These are phyloP conservation scores for Meteorus sp. DNA, from an alignment of 1,140 invertebrate genomes.

Conservation along the genomic window DNA sequence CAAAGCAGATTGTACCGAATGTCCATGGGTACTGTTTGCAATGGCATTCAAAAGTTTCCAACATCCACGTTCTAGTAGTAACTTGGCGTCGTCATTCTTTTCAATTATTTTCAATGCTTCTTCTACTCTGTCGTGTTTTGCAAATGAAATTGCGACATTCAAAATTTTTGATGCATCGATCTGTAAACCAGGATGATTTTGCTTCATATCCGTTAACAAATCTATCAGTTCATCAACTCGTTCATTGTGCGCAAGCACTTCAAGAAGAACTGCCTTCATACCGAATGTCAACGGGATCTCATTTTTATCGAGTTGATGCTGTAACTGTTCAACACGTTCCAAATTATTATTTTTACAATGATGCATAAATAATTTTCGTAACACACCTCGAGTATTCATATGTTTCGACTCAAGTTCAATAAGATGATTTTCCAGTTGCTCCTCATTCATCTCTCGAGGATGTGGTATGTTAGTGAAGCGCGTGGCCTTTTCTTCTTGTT, in stretches of 20 bases:
- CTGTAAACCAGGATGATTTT: constrained; percentile 51
- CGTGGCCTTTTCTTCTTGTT: not conserved
- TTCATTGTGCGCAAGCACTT: constrained; percentile 56
- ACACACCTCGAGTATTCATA: constrained; percentile 61
- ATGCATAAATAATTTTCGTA: constrained; percentile 58
- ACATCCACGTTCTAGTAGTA: constrained; percentile 52
- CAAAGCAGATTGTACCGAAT: constrained; percentile 53
- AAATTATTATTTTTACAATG: constrained; percentile 58
- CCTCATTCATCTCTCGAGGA: constrained; percentile 60
- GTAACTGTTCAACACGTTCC: constrained; percentile 54
- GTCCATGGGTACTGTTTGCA: constrained; percentile 40
- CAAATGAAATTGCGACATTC: constrained; percentile 59
- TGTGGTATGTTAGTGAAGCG: constrained; percentile 12
- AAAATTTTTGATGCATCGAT: constrained; percentile 64
- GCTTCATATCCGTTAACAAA: constrained; percentile 54
- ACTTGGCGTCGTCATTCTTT: constrained; percentile 43
- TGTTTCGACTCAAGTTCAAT: constrained; percentile 60
- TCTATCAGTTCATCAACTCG: constrained; percentile 56
- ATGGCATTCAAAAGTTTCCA: constrained; percentile 58
- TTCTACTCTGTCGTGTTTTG: constrained; percentile 53
- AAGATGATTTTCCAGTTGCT: constrained; percentile 59
- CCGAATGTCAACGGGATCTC: constrained; percentile 57
- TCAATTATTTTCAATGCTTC: constrained; percentile 57
- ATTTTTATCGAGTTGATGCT: constrained; percentile 52
- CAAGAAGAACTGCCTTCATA: constrained; percentile 61